Base-by-base conservation (phyloP, 2,113 vertebrate species). In the Pygoscelis antarcticus region DNA sequence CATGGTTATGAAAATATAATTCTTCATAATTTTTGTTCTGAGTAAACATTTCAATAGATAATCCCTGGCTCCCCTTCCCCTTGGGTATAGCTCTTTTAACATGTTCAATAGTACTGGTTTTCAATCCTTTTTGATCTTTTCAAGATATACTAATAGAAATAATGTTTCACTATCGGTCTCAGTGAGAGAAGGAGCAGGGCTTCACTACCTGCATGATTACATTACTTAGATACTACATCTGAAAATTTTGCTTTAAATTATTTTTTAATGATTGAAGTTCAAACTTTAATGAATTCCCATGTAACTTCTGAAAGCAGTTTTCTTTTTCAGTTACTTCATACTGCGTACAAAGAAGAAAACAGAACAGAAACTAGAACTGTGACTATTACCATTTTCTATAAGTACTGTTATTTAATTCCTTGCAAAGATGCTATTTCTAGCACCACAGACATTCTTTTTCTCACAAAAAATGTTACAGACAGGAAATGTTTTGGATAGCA, bases 401-500 rank as follows among this genome's bases (percentile, higher is more conserved):
- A 69, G 80, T 32, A n/a, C 44, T 65, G n/a, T 55, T 51, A 62
- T 54, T 74, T 66, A 87, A 78, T 57, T 89, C 47, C 38, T 76
- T 93, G 26, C 36, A 51, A 90, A 97, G 34, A 74, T 40, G 29
- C 77, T 96, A 93, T 95, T 97, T 87, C 74, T 80, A 80, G 84
- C 81, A 77, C 66, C 42, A 16, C 29, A 89, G 38, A 65, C 77
- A 46, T 42, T 93, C n/a, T 64, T 94, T 96, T 95, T 92, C 90
- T 80, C 95, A 76, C 51, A 49, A 74, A 87, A 87, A 69, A 94
- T 44, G 32, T 77, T 77, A 47, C 85, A 93, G 78, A 46, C 96
- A 98, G 97, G 98, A 98, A 98, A 96, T 97, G 69, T 98, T 98
- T 96, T 97, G 95, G 82, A 72, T 96, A 97, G 70, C 21, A 11